Evolutionary conservation across 2,797 vertebrate species (phyloP), one percentile per base, ranked within the genome.

Genomic region (Alectoris magna): DNA sequence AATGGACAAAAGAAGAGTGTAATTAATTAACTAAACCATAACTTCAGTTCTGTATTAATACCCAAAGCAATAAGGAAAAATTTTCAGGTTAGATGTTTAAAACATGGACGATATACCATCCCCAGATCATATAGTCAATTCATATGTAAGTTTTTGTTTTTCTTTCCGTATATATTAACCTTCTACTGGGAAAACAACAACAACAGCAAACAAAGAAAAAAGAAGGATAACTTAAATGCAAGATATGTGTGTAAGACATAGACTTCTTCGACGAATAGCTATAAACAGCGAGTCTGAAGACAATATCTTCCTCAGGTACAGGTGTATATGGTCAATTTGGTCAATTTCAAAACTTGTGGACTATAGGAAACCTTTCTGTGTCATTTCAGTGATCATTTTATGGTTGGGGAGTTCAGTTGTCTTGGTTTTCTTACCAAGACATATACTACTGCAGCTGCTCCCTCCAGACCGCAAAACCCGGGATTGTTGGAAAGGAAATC

Each of bases 21-120:
- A 85, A 55, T 29, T 31, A 53, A 73, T 84, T 91, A 41, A 76
- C 79, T 89, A 44, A 44, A 8, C 23, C 74, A 29, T 44, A 77
- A 41, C 12, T 78, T 78, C 18, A 2, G 14, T 68, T 73, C 18
- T 59, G 2, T 53, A 24, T 31, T 62, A 60, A 66, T 24, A 74
- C 7, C 4, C 44, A 31, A 77, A 87, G 51, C 4, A 51, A 19
- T 16, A 4, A 77, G 12, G 19, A 67, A 29, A 70, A 83, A 58
- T 6, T 39, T 77, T 83, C 14, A 76, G 44, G 22, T 68, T 17
- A 48, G 15, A 51, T 27, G 9, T 66, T 87, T 79, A 84, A 89
- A 29, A 5, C 10, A 26, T 59, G 24, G 67, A 9, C 2, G n/a
- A 1, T 34, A 38, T 24, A 43, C 5, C 51, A 5, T 1, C 2